These are phyloP conservation scores for Magallana angulata DNA, from an alignment of 1,140 invertebrate species.

Conservation along the genomic window DNA sequence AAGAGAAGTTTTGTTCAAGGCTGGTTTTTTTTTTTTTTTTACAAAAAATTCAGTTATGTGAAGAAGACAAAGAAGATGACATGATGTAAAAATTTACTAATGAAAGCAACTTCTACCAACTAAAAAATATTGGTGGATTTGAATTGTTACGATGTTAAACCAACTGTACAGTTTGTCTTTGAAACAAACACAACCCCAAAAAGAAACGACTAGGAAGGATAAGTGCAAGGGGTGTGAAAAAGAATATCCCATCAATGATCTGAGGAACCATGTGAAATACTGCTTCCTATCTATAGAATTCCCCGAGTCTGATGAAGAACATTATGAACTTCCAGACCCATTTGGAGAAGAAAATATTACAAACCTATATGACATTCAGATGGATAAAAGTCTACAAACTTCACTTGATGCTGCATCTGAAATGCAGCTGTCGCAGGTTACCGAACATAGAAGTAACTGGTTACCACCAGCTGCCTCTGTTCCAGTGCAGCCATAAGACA, in stretches of 20 bases:
- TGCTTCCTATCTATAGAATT: neutral
- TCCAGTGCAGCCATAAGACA: too few species aligned
- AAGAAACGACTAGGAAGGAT: neutral
- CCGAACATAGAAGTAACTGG: too few species aligned
- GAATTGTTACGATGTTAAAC: slow-evolving; percentile 42
- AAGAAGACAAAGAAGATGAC: slow-evolving; percentile 26
- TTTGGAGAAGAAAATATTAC: slow-evolving; percentile 18
- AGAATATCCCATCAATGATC: slow-evolving; percentile 12
- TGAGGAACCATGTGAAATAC: slow-evolving; percentile 31
- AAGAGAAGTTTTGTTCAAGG: slow-evolving; percentile 37
- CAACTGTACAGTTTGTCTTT: slow-evolving; percentile 42
- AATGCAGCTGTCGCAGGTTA: neutral
- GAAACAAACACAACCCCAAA: slow-evolving; percentile 1
- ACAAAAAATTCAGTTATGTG: slow-evolving; percentile 41
- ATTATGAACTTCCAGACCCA: slow-evolving; percentile 31
- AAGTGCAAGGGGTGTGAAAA: slow-evolving; percentile 27
- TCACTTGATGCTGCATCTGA: neutral
- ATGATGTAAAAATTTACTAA: slow-evolving; percentile 27
- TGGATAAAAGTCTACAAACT: neutral
- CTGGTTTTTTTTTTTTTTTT: neutral
- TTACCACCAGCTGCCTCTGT: too few species aligned
- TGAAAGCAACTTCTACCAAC: slow-evolving; percentile 9
- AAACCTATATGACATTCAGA: neutral
- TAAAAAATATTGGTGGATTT: slow-evolving; percentile 25
- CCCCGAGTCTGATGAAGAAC: slow-evolving; percentile 2